These are phyloP conservation scores for Hyles euphorbiae DNA, from an alignment of 1,140 invertebrate genomes.

Conservation along the genomic window DNA sequence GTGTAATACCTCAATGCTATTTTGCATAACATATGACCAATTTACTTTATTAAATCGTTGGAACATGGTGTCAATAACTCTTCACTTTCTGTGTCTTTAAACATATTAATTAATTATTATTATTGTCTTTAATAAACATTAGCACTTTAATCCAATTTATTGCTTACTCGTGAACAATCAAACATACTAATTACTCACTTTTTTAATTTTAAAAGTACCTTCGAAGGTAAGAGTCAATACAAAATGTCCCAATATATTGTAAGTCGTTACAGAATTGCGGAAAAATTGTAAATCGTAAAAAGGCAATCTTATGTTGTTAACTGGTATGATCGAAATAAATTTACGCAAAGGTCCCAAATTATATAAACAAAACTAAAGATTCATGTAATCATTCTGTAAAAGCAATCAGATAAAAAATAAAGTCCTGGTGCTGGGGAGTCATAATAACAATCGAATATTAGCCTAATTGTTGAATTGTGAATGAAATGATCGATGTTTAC, in stretches of 20 bases:
- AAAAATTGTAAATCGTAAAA: slow-evolving; percentile 53
- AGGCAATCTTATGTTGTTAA: slow-evolving; percentile 29
- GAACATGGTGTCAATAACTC: no score
- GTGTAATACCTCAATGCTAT: no score
- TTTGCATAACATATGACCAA: no score
- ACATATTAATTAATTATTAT: no score
- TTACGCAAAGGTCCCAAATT: slow-evolving; percentile 33
- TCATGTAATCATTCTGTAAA: neutral
- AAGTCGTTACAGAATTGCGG: slow-evolving; percentile 47
- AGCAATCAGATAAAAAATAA: no score
- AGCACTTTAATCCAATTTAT: no score
- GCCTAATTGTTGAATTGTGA: slow-evolving; percentile 1
- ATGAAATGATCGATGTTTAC: slow-evolving; percentile 50
- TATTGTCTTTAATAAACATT: no score
- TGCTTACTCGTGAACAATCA: no score
- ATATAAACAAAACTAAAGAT: no score
- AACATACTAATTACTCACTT: neutral
- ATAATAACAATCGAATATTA: slow-evolving; percentile 37
- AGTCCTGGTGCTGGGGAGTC: no score
- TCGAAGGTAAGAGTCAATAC: slow-evolving; percentile 33
- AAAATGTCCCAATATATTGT: slow-evolving; percentile 50
- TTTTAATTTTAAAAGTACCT: slow-evolving; percentile 43
- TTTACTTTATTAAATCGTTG: no score
- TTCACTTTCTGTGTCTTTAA: no score
- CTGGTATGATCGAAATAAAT: slow-evolving; percentile 30